Percentiles rank a stretch among this genome's conserved stretches.
These are phyloP conservation scores for Intellagama lesueurii DNA, from an alignment of 2,797 vertebrate species.

Conservation along the genomic window DNA sequence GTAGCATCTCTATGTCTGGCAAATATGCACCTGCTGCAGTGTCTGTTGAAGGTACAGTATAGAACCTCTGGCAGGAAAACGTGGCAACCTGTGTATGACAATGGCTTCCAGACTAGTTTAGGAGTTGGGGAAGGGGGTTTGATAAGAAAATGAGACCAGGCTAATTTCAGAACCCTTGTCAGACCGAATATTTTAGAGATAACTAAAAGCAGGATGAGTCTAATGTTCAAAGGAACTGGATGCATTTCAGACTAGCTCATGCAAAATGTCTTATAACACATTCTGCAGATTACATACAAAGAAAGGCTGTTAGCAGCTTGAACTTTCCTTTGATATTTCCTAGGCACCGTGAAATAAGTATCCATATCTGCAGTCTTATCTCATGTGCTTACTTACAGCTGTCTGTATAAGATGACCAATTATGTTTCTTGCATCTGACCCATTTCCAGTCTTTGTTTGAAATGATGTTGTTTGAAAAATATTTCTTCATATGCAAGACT, in stretches of 20 bases:
- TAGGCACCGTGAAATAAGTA: neutral
- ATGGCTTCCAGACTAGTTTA: neutral
- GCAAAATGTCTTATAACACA: neutral
- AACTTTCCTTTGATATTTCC: constrained; percentile 8
- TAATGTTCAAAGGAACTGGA: constrained; percentile 16
- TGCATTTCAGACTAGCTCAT: neutral
- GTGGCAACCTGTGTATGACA: neutral
- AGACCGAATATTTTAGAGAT: neutral
- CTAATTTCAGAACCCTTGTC: constrained; percentile 4
- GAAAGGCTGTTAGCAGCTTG: neutral
- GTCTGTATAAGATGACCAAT: constrained; percentile 1
- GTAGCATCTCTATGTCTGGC: no score
- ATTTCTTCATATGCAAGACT: constrained; percentile 9
- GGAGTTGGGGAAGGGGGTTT: neutral
- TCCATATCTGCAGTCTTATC: neutral
- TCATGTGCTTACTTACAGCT: neutral
- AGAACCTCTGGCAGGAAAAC: neutral
- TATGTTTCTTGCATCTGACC: neutral
- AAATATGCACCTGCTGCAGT: neutral
- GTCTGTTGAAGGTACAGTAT: neutral
- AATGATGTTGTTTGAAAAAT: neutral
- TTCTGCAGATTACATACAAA: constrained; percentile 9
- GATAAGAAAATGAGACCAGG: constrained; percentile 5
- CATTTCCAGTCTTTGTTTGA: constrained; percentile 9
- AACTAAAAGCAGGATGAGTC: neutral